Base-by-base conservation (phyloP, 1,140 invertebrate genomes). In the Habropoda laboriosa region DNA sequence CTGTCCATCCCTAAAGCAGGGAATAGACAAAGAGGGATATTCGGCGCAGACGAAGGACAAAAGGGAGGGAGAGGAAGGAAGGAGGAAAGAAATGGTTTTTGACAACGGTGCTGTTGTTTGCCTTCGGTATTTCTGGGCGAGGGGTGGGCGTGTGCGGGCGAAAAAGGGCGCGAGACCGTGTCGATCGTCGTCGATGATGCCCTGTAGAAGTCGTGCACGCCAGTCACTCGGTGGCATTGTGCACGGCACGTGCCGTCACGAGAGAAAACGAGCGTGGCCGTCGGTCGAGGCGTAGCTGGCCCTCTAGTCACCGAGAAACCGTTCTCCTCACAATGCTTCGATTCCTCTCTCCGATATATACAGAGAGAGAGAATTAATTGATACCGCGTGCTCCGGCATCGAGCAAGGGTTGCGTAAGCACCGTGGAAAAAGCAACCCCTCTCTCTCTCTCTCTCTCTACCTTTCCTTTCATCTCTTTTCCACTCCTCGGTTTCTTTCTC, bases 141-240 rank as follows among this genome's bases (percentile, higher is more conserved):
- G 63, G 68, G 82, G 27, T 55, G 63, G 87, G 89, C 87, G 87
- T 67, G 40, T 12, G 81, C 53, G 70, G 16, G 12, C 84, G 86
- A 87, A 75, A n/a, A 82, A 81, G 88, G 86, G 90, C 82, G 88
- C 87, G 87, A 90, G 86, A 86, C 87, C 87, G 90, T 71, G 83
- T 79, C 83, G 92, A 93, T 93, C 92, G 92, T 91, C 90, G 92
- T 92, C 90, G 92, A 92, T 87, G 91, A 82, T 79, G n/a, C n/a
- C n/a, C n/a, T n/a, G 79, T 71, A n/a, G 24, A 51, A 53, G 72
- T 60, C 58, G 75, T 79, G 83, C 73, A 75, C 85, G 79, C 85
- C 87, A 92, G 90, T 91, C 88, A 90, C 90, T 90, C 82, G 85
- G 85, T 87, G 70, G 88, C 83, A 93, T 92, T 92, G 91, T 93